Conservation (phyloP, 2,797 vertebrate species). For the Rhadinocentrus ornatus region DNA sequence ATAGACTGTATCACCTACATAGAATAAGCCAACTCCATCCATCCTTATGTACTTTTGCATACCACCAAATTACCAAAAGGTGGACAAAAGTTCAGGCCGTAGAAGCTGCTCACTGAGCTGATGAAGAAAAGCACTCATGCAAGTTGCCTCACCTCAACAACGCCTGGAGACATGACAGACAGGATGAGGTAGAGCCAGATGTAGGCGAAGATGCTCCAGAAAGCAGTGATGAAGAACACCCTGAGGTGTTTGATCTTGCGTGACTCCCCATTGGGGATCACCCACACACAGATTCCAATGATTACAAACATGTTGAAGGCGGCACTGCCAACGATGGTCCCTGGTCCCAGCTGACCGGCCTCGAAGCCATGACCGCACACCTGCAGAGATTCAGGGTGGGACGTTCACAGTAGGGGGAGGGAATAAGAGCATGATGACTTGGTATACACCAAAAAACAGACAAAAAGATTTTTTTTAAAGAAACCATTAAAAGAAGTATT, state of each 20-base stretch:
- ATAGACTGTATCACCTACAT: background rate
- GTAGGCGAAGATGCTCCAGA: slow-evolving; percentile 94
- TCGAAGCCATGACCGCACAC: slow-evolving; percentile 89
- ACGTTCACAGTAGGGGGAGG: background rate
- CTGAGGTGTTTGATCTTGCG: slow-evolving; percentile 90
- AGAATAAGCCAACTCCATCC: background rate
- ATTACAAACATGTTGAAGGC: slow-evolving; percentile 98
- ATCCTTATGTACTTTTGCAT: no score
- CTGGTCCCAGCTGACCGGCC: slow-evolving; percentile 87
- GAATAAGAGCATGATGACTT: background rate
- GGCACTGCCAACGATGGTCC: slow-evolving; percentile 92
- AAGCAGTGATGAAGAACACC: slow-evolving; percentile 92
- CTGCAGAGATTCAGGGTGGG: slow-evolving; percentile 28
- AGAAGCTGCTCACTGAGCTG: background rate
- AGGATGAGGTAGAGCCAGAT: slow-evolving; percentile 93
- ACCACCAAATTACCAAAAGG: background rate
- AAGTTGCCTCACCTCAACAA: slow-evolving; percentile 78
- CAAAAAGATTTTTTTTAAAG: no score
- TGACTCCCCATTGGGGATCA: slow-evolving; percentile 85
- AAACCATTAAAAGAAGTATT: no score
- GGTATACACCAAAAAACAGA: no score
- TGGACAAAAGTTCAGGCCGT: background rate
- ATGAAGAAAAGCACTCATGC: background rate
- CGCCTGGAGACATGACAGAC: slow-evolving; percentile 86
- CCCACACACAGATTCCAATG: slow-evolving; percentile 88